phyloP scores from a whole-genome alignment of 1,140 invertebrate species.

The Cepaea nemoralis region DNA sequence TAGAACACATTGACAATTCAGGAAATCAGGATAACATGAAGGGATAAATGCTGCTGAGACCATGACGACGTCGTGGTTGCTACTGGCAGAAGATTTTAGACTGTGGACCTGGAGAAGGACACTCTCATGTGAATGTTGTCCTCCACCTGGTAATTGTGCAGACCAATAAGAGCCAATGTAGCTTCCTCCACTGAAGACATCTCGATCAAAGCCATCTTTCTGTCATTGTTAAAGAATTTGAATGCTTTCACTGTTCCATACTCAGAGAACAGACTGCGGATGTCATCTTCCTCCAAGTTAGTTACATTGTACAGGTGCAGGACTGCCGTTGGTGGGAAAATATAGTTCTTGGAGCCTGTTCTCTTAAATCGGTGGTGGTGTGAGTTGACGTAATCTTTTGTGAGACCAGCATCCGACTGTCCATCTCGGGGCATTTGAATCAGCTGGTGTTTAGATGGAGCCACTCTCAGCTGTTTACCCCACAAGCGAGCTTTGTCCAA shows the following conservation, averaged over 20 bases:
- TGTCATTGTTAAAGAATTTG: constrained; percentile 85
- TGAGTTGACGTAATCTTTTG: constrained; percentile 97
- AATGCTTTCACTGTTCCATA: constrained; percentile 73
- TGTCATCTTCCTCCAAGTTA: constrained; percentile 62
- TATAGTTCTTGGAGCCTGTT: constrained; percentile 99
- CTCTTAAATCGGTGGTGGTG: constrained; percentile 98
- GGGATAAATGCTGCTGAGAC: too few species aligned
- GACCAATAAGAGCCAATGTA: constrained; percentile 88
- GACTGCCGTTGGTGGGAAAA: constrained; percentile 97
- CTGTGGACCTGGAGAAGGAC: constrained; percentile 75
- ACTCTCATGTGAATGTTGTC: constrained; percentile 75
- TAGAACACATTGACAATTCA: too few species aligned
- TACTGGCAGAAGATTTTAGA: constrained; percentile 65
- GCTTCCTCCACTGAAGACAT: constrained; percentile 94
- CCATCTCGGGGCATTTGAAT: constrained; percentile 98
- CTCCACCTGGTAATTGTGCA: constrained; percentile 74
- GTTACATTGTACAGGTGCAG: constrained; percentile 93
- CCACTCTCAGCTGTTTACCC: constrained; percentile 94
- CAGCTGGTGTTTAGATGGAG: constrained; percentile 94
- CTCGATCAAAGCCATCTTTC: constrained; percentile 99
- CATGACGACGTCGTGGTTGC: too few species aligned
- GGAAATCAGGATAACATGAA: too few species aligned
- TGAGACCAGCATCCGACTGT: constrained; percentile 95
- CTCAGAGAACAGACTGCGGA: constrained; percentile 67
- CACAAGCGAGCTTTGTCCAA: constrained; percentile 97